phyloP scores from a whole-genome alignment of 1,140 invertebrate species.

The Arion vulgaris region DNA sequence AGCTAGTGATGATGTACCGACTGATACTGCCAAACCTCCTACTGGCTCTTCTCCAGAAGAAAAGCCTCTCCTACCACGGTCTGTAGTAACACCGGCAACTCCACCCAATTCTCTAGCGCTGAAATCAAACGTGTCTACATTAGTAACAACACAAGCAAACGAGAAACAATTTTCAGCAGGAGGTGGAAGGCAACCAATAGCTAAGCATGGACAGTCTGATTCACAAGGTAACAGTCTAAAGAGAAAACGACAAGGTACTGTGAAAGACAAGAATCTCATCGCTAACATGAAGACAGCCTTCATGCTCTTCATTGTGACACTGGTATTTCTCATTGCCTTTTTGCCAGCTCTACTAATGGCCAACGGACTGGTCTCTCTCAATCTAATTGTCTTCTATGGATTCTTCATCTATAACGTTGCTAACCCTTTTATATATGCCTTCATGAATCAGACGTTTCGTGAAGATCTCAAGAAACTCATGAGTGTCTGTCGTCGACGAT shows the following conservation, averaged over 20 bases:
- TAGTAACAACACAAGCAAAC: not conserved
- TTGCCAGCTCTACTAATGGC: conserved; percentile 55
- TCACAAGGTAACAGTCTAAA: not conserved
- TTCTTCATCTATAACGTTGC: conserved; percentile 63
- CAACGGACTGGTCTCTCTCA: conserved; percentile 45
- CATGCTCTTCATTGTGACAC: conserved; percentile 58
- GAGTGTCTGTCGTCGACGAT: not conserved
- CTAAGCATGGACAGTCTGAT: not conserved
- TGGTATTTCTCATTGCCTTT: conserved; percentile 59
- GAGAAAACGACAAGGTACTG: conserved; percentile 28
- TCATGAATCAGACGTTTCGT: conserved; percentile 52
- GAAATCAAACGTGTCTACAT: not conserved
- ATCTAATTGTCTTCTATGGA: conserved; percentile 53
- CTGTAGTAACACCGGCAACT: no score
- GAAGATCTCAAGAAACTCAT: conserved; percentile 53
- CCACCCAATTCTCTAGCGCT: conserved; percentile 9
- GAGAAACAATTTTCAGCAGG: not conserved
- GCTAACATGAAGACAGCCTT: conserved; percentile 56
- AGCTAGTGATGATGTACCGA: not conserved
- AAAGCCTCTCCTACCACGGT: conserved; percentile 8
- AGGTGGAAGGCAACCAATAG: not conserved
- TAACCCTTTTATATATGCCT: conserved; percentile 50
- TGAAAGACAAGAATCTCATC: conserved; percentile 40
- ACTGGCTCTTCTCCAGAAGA: not conserved
- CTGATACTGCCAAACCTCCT: not conserved